Evolutionary conservation across 2,888 invertebrate species (phyloP).

Genomic region (Dynastes hyllus): DNA sequence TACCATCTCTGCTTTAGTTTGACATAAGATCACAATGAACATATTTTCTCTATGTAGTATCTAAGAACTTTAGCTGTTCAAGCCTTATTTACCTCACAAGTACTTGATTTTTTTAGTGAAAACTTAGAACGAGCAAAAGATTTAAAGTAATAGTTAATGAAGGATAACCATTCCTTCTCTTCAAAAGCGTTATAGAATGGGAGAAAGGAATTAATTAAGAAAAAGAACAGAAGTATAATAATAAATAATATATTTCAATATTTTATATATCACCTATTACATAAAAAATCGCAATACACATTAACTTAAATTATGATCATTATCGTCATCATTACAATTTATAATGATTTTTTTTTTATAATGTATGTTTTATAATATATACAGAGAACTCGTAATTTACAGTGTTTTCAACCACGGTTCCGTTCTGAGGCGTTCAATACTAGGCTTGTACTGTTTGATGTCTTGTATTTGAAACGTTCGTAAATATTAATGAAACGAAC

Average conservation of each 20-base stretch:
- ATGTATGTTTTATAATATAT: constrained; percentile 22
- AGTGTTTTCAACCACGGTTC: constrained; percentile 4
- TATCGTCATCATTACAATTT: constrained; percentile 11
- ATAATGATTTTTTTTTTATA: not conserved
- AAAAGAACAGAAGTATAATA: constrained; percentile 15
- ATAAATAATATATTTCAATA: constrained; percentile 40
- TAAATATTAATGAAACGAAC: too few relatives aligned
- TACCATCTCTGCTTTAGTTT: too few relatives aligned
- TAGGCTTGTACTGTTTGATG: not conserved
- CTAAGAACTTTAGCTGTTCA: too few relatives aligned
- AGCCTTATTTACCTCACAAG: too few relatives aligned
- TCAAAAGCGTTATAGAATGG: not conserved
- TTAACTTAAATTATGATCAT: constrained; percentile 19
- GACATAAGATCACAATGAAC: too few relatives aligned
- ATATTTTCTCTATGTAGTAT: too few relatives aligned
- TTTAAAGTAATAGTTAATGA: too few relatives aligned
- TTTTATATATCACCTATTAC: constrained; percentile 40
- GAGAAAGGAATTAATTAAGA: not conserved
- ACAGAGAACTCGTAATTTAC: constrained; percentile 32
- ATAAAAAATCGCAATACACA: constrained; percentile 40
- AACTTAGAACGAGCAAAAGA: too few relatives aligned
- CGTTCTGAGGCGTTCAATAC: not conserved
- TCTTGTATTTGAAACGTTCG: not conserved
- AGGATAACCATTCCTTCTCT: too few relatives aligned
- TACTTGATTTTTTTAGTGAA: too few relatives aligned